Evolutionary conservation across 2,113 vertebrate species (phyloP).

Genomic region (Passer domesticus): DNA sequence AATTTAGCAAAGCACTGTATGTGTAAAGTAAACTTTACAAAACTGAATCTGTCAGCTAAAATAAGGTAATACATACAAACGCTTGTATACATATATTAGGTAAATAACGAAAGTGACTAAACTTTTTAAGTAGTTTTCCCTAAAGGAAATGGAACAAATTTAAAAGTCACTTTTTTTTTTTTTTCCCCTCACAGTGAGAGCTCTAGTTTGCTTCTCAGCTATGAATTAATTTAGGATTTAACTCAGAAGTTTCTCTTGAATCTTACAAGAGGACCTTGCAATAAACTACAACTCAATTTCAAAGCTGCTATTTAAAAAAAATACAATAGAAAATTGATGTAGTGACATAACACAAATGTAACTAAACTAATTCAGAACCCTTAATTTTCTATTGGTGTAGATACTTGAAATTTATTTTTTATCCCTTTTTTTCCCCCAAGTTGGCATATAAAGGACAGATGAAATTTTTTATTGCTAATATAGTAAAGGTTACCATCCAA

Average conservation of each 20-base stretch:
- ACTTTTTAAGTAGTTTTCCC: background rate
- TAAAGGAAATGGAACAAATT: background rate
- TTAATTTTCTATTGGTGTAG: background rate
- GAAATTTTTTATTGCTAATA: background rate
- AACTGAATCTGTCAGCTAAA: background rate
- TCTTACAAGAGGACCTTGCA: background rate
- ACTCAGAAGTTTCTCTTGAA: background rate
- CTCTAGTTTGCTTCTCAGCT: background rate
- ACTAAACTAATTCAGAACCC: background rate
- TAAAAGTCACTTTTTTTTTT: background rate
- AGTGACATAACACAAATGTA: background rate
- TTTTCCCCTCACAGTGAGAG: background rate
- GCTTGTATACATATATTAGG: background rate
- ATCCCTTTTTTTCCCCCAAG: background rate
- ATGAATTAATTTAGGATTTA: background rate
- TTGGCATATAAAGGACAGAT: background rate
- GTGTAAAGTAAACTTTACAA: background rate
- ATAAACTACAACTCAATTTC: background rate
- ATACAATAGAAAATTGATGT: background rate
- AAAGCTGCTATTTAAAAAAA: background rate
- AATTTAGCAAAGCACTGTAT: background rate
- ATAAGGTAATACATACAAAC: background rate
- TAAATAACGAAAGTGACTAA: background rate
- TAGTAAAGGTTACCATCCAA: background rate
- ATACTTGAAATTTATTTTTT: background rate